Conservation (phyloP, 2,113 vertebrate species). For the Phalacrocorax carbo region DNA sequence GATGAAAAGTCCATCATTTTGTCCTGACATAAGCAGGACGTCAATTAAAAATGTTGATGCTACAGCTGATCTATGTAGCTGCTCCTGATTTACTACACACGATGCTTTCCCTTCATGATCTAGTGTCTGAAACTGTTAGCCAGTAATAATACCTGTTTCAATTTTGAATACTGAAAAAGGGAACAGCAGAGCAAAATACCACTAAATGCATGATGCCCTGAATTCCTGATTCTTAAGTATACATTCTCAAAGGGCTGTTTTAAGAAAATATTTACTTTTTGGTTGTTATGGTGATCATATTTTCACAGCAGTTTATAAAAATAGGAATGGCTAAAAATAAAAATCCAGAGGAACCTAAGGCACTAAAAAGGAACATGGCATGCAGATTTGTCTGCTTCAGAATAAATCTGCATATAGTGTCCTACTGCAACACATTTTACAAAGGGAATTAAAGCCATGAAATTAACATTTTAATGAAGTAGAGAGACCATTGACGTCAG, state of each 20-base stretch:
- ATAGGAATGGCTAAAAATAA: slow-evolving; percentile 69
- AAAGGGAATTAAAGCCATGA: slow-evolving; percentile 78
- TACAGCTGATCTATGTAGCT: neutral
- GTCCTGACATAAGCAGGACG: neutral
- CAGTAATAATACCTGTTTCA: neutral
- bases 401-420: slow-evolving; percentile 73
- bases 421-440: slow-evolving; percentile 68
- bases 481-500: slow-evolving; percentile 75
- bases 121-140: neutral
- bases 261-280: slow-evolving; percentile 69
- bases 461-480: slow-evolving; percentile 84
- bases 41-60: neutral
- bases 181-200: slow-evolving; percentile 2
- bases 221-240: slow-evolving; percentile 49
- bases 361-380: slow-evolving; percentile 67
- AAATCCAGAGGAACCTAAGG: slow-evolving; percentile 43
- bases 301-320: slow-evolving; percentile 63
- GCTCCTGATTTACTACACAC: neutral
- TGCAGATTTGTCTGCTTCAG: slow-evolving; percentile 63
- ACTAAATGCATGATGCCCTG: neutral
- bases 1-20: neutral
- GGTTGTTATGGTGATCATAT: slow-evolving; percentile 57
- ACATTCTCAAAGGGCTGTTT: slow-evolving; percentile 33
- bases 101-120: neutral
- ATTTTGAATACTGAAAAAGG: slow-evolving; percentile 12